Base-by-base conservation (phyloP, 2,113 vertebrate species). In the Engystomops pustulosus region DNA sequence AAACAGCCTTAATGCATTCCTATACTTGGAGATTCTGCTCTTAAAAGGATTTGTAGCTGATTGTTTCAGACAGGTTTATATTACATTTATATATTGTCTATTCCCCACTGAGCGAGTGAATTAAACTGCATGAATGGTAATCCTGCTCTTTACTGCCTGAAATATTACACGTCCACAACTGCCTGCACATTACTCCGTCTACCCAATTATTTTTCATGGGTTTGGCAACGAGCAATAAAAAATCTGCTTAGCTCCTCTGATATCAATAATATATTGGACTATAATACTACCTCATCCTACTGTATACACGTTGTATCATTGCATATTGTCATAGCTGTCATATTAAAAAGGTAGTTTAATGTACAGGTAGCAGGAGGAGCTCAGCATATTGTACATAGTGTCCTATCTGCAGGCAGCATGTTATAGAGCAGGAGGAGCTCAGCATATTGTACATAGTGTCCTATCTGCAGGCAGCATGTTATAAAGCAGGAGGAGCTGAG, bases 61-160 rank as follows among this genome's bases (percentile, higher is more conserved):
- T 67, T 5, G 27, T 30, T 15, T 36, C 32, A 67, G 62, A 67
- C 62, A 67, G 62, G 62, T 67, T 67, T 67, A 67, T 67, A 36
- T 32, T 15, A 34, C 62, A 34, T 65, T 67, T 67, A 67, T 67
- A 34, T 67, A 67, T 36, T 34, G 32, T 17, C 32, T 20, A 36
- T 67, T 67, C 62, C 27, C 62, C 7, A 20, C 2, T 34, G 62
- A 67, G 62, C 7, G 18, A 9, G 17, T 9, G 14, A 36, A 67
- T 67, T 67, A 20, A 20, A 36, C 34, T 9, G 30, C 30, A 10
- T 67, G 17, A 5, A 34, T 67, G 32, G 32, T 20, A 67, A 25
- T 67, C 7, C 2, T 10, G 1, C 17, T 36, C 62, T 67, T 67
- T 67, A 67, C 30, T 67, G 62, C 32, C 10, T 34, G 32, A 67